Conservation (phyloP, 2,113 vertebrate species). For the Heteronetta atricapilla region DNA sequence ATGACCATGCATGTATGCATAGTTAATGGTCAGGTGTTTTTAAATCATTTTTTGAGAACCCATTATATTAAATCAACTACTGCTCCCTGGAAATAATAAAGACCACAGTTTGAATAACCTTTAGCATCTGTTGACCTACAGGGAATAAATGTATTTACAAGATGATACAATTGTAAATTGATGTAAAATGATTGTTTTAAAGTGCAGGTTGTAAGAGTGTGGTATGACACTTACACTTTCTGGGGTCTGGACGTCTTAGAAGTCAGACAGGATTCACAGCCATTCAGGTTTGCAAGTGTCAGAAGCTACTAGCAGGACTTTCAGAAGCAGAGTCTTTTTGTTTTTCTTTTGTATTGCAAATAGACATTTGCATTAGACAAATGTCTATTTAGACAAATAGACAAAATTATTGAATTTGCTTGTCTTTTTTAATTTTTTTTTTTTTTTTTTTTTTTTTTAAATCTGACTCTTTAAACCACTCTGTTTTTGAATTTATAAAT, state of each 20-base stretch:
- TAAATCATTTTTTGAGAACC: neutral
- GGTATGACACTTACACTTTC: neutral
- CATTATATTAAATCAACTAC: neutral
- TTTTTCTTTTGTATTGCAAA: neutral
- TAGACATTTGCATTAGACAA: neutral
- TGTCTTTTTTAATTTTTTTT: neutral
- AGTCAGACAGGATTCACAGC: neutral
- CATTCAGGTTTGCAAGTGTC: conserved; percentile 2
- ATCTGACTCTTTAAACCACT: neutral
- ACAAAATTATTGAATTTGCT: neutral
- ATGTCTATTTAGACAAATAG: too few species aligned
- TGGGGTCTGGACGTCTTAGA: neutral
- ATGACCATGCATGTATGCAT: too few species aligned
- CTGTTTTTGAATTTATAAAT: neutral
- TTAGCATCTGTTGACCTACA: neutral
- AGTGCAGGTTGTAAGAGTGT: neutral
- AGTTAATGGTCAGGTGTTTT: neutral
- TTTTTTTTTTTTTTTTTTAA: neutral
- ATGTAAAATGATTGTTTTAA: neutral
- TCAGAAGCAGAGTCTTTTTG: neutral
- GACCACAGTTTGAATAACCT: neutral
- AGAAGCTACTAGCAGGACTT: neutral
- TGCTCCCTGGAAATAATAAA: neutral
- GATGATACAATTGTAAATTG: neutral
- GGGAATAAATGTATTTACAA: neutral